A percentile compares a stretch with the other conserved stretches of the same genome.
phyloP scores from a whole-genome alignment of 2,113 vertebrate species.

The Rhizomys pruinosus region DNA sequence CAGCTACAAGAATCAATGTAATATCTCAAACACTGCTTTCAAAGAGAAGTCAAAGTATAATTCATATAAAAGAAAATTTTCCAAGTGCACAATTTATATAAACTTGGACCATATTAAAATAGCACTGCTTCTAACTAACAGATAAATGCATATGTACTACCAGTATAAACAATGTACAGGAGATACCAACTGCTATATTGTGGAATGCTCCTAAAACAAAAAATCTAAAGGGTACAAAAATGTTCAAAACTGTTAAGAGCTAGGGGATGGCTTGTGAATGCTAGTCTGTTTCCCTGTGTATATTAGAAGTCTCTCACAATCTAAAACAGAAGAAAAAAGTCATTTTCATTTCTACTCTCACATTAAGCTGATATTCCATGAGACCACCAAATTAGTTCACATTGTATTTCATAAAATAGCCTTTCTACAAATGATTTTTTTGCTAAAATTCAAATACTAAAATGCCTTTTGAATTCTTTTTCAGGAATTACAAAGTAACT shows the following conservation, averaged over 20 bases:
- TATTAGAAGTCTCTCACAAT: background rate
- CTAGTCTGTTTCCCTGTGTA: constrained; percentile 18
- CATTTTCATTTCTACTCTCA: background rate
- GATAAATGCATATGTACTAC: background rate
- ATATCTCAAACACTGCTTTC: constrained; percentile 21
- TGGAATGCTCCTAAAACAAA: background rate
- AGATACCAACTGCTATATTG: background rate
- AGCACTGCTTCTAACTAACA: constrained; percentile 26
- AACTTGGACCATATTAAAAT: constrained; percentile 11
- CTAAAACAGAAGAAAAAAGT: background rate
- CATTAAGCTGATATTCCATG: background rate
- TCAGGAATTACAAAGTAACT: constrained; percentile 31
- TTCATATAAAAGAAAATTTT: constrained; percentile 39
- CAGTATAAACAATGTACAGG: background rate
- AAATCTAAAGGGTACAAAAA: background rate
- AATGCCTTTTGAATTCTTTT: constrained; percentile 25
- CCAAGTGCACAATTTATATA: background rate
- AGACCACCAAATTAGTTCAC: background rate
- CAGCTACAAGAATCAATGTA: background rate
- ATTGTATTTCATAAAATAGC: constrained; percentile 9
- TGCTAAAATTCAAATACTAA: constrained; percentile 45
- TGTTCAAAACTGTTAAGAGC: constrained; percentile 1
- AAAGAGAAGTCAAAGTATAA: constrained; percentile 33
- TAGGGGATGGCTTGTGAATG: background rate
- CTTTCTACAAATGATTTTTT: constrained; percentile 39